Evolutionary conservation across 2,113 vertebrate species (phyloP).

Genomic region (Gasterosteus nipponicus): DNA sequence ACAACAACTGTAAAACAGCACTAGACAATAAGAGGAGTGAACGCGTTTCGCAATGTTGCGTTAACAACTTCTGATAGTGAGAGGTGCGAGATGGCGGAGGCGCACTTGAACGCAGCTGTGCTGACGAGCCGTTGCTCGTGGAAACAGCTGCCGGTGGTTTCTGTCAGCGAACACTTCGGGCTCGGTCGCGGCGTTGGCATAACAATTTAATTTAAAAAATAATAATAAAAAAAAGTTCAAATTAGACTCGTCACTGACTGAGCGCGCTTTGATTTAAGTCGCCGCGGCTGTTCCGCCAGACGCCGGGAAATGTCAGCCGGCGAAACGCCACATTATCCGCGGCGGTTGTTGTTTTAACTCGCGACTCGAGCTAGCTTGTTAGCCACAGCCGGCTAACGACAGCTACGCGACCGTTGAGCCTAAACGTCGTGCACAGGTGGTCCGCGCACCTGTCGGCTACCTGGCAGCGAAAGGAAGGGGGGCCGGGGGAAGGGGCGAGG

Average conservation of each 20-base stretch:
- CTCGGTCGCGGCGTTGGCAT: conserved; percentile 6
- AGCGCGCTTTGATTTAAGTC: not conserved
- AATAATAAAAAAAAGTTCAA: conserved; percentile 34
- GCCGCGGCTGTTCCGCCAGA: not conserved
- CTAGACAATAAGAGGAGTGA: no score
- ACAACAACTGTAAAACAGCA: no score
- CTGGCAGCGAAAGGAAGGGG: not conserved
- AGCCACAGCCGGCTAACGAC: conserved; percentile 53
- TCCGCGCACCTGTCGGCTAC: not conserved
- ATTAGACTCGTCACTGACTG: conserved; percentile 21
- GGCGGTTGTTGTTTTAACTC: conserved; percentile 39
- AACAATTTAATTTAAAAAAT: not conserved
- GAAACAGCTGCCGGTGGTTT: conserved; percentile 79
- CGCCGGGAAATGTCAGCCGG: conserved; percentile 46
- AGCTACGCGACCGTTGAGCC: conserved; percentile 47
- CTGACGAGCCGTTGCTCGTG: conserved; percentile 74
- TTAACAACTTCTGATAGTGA: no score
- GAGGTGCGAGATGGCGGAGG: no score
- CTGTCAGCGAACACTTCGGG: conserved; percentile 51
- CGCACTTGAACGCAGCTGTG: conserved; percentile 61
- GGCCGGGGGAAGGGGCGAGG: not conserved
- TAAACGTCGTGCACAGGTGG: conserved; percentile 27
- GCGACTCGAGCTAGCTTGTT: conserved; percentile 17
- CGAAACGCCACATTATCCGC: conserved; percentile 37
- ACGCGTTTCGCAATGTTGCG: no score